phyloP scores from a whole-genome alignment of 1,140 invertebrate genomes.

The Orussus abietinus region DNA sequence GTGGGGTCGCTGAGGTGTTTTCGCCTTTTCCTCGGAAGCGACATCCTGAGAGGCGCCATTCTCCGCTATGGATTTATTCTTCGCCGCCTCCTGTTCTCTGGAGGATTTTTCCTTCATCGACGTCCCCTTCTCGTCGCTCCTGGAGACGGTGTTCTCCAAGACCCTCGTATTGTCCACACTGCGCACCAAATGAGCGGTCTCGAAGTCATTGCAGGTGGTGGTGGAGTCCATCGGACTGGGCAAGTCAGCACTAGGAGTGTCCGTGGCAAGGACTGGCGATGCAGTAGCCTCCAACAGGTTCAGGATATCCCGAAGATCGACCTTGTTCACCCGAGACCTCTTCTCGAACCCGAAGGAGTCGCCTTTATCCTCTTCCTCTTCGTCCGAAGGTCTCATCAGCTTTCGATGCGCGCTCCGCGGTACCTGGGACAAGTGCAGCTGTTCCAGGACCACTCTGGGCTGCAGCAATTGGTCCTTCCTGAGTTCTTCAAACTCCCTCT shows the following conservation, averaged over 20 bases:
- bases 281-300: conserved; percentile 41
- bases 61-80: no score
- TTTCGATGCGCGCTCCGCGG: conserved; percentile 21
- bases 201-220: conserved; percentile 19
- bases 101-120: no score
- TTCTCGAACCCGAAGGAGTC: conserved; percentile 18
- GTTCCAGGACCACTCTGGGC: conserved; percentile 45
- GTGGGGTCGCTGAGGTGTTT: no score
- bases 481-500: conserved; percentile 35
- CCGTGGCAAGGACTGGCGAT: conserved; percentile 30
- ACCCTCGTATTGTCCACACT: no score
- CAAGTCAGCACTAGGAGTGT: conserved; percentile 30
- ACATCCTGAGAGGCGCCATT: no score
- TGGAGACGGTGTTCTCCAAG: no score
- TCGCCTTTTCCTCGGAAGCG: no score
- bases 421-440: conserved; percentile 34
- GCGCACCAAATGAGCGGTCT: no score
- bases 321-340: conserved; percentile 22
- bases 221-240: conserved; percentile 25
- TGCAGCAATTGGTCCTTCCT: conserved; percentile 40
- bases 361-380: conserved; percentile 24
- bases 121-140: no score
- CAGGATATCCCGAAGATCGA: conserved; percentile 39
- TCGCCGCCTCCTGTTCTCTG: no score
- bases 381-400: conserved; percentile 5